Evolutionary conservation across 1,140 invertebrate genomes (phyloP).

Genomic region (Drosophila novamexicana): DNA sequence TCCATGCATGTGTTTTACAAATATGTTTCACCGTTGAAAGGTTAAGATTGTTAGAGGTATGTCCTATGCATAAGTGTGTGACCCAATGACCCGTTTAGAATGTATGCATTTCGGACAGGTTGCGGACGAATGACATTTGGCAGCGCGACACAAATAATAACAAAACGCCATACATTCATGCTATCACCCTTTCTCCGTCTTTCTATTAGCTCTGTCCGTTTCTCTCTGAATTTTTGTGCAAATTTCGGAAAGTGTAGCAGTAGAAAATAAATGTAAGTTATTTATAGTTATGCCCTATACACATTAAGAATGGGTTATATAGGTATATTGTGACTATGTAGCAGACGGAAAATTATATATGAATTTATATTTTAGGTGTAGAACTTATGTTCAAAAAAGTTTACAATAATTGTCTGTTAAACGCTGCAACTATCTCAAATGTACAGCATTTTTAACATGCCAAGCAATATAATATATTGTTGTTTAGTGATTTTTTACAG

Average conservation of each 20-base stretch:
- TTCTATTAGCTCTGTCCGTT: slow-evolving; percentile 7
- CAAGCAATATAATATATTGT: too few relatives aligned
- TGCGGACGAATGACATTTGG: slow-evolving; percentile 12
- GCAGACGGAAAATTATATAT: not conserved
- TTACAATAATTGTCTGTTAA: too few relatives aligned
- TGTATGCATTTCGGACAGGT: not conserved
- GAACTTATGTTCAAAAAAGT: not conserved
- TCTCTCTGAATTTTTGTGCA: slow-evolving; percentile 17
- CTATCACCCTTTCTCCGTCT: not conserved
- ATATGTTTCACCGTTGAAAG: not conserved
- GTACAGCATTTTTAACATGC: not conserved
- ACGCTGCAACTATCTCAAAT: too few relatives aligned
- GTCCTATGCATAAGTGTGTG: not conserved
- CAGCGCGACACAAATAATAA: slow-evolving; percentile 54
- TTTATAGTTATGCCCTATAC: not conserved
- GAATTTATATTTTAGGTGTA: not conserved
- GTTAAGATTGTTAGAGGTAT: not conserved
- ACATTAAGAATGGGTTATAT: not conserved
- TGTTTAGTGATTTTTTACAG: not conserved
- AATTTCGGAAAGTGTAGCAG: slow-evolving; percentile 59
- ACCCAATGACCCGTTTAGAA: not conserved
- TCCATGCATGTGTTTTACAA: too few relatives aligned
- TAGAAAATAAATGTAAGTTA: not conserved
- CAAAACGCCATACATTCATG: slow-evolving; percentile 17
- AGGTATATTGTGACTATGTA: not conserved